These are phyloP conservation scores for Cosmia trapezina DNA, from an alignment of 2,888 invertebrate genomes.

Conservation along the genomic window DNA sequence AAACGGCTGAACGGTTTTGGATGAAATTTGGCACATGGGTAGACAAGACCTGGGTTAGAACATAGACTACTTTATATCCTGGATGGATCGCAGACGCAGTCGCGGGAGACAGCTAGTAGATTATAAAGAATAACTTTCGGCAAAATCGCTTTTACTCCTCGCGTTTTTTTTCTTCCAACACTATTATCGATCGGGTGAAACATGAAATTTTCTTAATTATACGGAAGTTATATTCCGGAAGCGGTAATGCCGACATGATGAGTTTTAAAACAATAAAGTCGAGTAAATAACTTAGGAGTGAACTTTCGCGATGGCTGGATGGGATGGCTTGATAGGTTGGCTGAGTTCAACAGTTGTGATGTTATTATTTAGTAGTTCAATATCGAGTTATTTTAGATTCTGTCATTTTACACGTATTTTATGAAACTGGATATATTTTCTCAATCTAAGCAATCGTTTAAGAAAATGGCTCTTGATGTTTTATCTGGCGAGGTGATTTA, in stretches of 20 bases:
- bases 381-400: not conserved
- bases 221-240: constrained; percentile 28
- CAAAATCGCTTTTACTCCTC: not conserved
- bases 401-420: too few species aligned
- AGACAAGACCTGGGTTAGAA: too few species aligned
- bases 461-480: too few species aligned
- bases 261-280: constrained; percentile 32
- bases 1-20: too few species aligned
- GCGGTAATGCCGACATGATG: constrained; percentile 32
- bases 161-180: not conserved
- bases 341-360: constrained; percentile 10
- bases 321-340: not conserved
- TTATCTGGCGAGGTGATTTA: too few species aligned
- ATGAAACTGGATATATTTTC: too few species aligned
- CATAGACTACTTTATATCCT: too few species aligned
- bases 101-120: too few species aligned
- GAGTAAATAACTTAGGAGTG: constrained; percentile 32
- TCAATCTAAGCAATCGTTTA: too few species aligned
- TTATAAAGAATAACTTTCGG: not conserved
- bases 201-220: constrained; percentile 21
- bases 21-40: too few species aligned
- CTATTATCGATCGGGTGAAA: not conserved
- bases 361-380: not conserved
- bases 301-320: constrained; percentile 28
- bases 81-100: too few species aligned